Percentiles rank a stretch among this genome's conserved stretches.
Evolutionary conservation across 2,888 invertebrate species (phyloP).

Genomic region (Pilophorus perplexus): DNA sequence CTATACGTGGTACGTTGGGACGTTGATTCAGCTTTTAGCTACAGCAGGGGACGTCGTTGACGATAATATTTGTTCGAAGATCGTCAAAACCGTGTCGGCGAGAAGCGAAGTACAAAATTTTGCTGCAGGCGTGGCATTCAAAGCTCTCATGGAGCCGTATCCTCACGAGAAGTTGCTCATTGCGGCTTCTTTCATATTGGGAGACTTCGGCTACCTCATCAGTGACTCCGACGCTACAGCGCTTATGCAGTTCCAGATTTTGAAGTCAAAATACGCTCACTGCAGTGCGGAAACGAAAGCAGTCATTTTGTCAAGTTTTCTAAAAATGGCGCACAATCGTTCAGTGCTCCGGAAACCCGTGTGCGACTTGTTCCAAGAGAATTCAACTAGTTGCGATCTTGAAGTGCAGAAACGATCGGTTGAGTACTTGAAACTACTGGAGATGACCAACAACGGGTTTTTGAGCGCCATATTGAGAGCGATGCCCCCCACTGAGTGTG

Average conservation of each 20-base stretch:
- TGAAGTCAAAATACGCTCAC: not conserved
- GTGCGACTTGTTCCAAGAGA: not conserved
- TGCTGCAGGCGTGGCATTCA: not conserved
- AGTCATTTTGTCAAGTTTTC: not conserved
- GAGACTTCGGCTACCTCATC: conserved; percentile 8
- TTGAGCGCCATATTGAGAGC: too few relatives aligned
- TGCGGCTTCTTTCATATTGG: not conserved
- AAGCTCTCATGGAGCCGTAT: not conserved
- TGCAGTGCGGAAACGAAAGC: conserved; percentile 9
- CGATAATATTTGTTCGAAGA: not conserved
- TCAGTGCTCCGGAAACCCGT: not conserved
- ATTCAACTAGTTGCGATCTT: not conserved
- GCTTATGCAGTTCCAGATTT: not conserved
- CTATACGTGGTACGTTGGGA: conserved; percentile 9
- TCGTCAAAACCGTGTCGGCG: not conserved
- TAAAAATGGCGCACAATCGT: conserved; percentile 9
- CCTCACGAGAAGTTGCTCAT: not conserved
- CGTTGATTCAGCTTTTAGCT: not conserved
- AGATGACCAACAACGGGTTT: too few relatives aligned
- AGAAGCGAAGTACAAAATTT: not conserved
- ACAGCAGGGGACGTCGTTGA: not conserved
- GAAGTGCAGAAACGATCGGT: conserved; percentile 14
- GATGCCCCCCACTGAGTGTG: too few relatives aligned
- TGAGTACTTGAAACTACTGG: conserved; percentile 11
- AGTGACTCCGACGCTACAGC: not conserved